phyloP scores from a whole-genome alignment of 2,113 vertebrate species.

The Helogale parvula region DNA sequence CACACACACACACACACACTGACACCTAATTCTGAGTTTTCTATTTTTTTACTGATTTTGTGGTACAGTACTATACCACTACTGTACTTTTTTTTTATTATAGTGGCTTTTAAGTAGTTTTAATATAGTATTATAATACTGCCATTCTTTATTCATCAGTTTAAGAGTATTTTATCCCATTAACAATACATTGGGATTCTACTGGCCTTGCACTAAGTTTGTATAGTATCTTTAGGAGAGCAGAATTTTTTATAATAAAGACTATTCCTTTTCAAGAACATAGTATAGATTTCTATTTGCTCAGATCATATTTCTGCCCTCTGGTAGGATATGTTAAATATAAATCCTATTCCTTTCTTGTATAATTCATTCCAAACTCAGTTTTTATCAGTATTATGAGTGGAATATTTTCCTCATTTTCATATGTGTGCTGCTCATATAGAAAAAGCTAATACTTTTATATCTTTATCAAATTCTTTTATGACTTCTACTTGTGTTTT shows the following conservation, averaged over 20 bases:
- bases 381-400: background rate
- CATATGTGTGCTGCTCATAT: background rate
- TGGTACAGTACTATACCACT: background rate
- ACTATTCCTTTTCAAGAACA: background rate
- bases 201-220: background rate
- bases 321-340: background rate
- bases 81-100: conserved; percentile 26
- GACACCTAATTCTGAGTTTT: conserved; percentile 14
- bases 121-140: background rate
- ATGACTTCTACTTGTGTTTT: background rate
- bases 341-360: background rate
- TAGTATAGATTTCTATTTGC: background rate
- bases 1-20: background rate
- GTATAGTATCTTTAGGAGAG: background rate
- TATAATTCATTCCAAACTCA: background rate
- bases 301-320: background rate
- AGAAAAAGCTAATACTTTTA: conserved; percentile 8
- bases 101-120: conserved; percentile 33
- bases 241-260: background rate
- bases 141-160: background rate
- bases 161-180: conserved; percentile 19
- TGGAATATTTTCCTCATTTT: background rate
- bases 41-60: conserved; percentile 29
- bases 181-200: conserved; percentile 19
- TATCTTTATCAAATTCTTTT: conserved; percentile 25